Evolutionary conservation across 2,888 invertebrate species (phyloP).

Genomic region (Spodoptera littoralis): DNA sequence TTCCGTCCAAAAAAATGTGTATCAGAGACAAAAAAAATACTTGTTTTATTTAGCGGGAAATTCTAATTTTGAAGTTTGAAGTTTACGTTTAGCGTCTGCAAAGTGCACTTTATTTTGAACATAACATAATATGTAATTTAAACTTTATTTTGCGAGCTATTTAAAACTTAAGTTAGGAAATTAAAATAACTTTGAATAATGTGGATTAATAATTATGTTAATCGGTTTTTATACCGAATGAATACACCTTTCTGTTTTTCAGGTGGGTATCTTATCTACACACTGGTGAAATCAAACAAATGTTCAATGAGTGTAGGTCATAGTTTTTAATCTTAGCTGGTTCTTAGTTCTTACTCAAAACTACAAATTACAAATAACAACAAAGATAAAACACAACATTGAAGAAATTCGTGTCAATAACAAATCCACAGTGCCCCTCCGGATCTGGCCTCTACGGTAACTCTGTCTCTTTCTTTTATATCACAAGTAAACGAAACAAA

Average conservation of each 20-base stretch:
- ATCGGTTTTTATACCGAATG: no score
- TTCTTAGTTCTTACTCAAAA: background rate
- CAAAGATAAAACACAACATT: constrained; percentile 1
- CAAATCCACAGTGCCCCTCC: constrained; percentile 11
- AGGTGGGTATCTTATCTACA: no score
- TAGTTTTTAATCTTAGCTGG: background rate
- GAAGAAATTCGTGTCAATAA: constrained; percentile 30
- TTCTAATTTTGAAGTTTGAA: constrained; percentile 6
- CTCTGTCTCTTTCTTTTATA: constrained; percentile 40
- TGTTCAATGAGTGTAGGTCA: no score
- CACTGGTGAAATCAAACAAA: no score
- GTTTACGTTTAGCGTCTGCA: background rate
- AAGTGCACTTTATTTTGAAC: no score
- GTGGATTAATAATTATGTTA: no score
- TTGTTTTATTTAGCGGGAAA: constrained; percentile 15
- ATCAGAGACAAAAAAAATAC: background rate
- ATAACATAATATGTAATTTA: no score
- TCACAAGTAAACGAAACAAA: constrained; percentile 39
- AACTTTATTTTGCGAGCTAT: background rate
- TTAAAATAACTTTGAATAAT: no score
- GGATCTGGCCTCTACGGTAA: constrained; percentile 10
- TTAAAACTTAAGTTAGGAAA: no score
- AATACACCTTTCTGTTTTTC: no score
- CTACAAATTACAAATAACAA: background rate
- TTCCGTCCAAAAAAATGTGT: background rate